Conservation (phyloP, 2,113 vertebrate species). For the Dicentrarchus labrax region DNA sequence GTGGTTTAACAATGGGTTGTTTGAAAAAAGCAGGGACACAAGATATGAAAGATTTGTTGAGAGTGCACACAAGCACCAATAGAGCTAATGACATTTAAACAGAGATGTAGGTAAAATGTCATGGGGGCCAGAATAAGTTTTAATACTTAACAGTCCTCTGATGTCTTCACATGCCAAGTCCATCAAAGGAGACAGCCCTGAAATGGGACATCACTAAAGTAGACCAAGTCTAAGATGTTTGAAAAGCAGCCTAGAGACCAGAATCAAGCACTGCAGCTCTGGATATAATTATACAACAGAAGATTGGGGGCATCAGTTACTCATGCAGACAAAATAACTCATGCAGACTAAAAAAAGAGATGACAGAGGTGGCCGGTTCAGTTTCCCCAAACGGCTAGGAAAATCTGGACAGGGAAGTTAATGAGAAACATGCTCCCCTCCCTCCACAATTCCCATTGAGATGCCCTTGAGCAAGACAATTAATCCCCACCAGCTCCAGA, state of each 20-base stretch:
- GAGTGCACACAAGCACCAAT: neutral
- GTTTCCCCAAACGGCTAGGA: conserved; percentile 32
- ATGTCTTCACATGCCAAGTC: conserved; percentile 34
- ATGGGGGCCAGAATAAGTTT: conserved; percentile 16
- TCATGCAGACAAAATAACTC: conserved; percentile 54
- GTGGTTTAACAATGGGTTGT: neutral
- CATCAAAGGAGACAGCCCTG: conserved; percentile 33
- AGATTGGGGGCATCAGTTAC: conserved; percentile 61
- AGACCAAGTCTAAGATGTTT: conserved; percentile 51
- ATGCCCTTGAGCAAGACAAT: conserved; percentile 68
- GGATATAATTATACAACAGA: conserved; percentile 68
- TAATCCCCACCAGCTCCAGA: conserved; percentile 55
- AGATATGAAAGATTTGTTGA: neutral
- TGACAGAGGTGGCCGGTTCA: conserved; percentile 49
- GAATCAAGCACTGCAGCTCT: conserved; percentile 31
- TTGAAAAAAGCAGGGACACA: neutral
- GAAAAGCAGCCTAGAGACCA: conserved; percentile 52
- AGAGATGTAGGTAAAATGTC: conserved; percentile 29
- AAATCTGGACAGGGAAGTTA: conserved; percentile 53
- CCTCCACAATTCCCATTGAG: conserved; percentile 45
- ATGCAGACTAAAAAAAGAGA: conserved; percentile 46
- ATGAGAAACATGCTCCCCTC: conserved; percentile 51
- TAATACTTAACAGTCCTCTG: conserved; percentile 17
- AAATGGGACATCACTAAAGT: conserved; percentile 64
- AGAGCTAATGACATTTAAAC: neutral